A percentile compares a stretch with the other conserved stretches of the same genome.
These are phyloP conservation scores for Eleginops maclovinus DNA, from an alignment of 2,113 vertebrate species.

Conservation along the genomic window DNA sequence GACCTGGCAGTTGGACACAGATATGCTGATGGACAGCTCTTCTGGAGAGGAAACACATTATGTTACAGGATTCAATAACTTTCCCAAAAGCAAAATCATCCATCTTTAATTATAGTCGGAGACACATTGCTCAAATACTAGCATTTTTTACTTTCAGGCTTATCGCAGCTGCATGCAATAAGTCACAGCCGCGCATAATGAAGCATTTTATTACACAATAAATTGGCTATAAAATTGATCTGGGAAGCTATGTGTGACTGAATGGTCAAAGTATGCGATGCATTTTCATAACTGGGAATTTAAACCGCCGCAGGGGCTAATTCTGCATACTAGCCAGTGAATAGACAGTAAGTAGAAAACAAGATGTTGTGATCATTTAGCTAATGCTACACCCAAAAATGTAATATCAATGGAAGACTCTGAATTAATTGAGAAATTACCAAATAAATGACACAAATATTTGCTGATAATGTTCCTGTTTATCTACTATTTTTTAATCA, in stretches of 20 bases:
- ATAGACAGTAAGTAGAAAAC: slow-evolving; percentile 28
- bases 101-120: slow-evolving; percentile 31
- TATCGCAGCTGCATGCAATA: slow-evolving; percentile 66
- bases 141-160: slow-evolving; percentile 11
- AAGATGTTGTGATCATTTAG: not conserved
- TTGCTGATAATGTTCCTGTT: not conserved
- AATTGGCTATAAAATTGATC: slow-evolving; percentile 64
- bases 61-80: slow-evolving; percentile 34
- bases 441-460: not conserved
- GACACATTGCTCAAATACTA: slow-evolving; percentile 39
- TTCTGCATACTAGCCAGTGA: slow-evolving; percentile 22
- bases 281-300: slow-evolving; percentile 60
- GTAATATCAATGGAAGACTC: not conserved
- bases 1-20: slow-evolving; percentile 96
- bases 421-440: not conserved
- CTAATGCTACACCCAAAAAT: slow-evolving; percentile 1
- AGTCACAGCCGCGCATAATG: slow-evolving; percentile 51
- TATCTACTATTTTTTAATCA: not conserved
- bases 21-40: slow-evolving; percentile 97
- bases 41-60: slow-evolving; percentile 83
- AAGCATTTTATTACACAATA: slow-evolving; percentile 69
- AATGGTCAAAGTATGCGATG: slow-evolving; percentile 60
- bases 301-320: slow-evolving; percentile 31
- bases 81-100: slow-evolving; percentile 32
- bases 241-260: slow-evolving; percentile 58